Evolutionary conservation across 2,888 invertebrate genomes (phyloP).

Genomic region (Pristionchus entomophagus): DNA sequence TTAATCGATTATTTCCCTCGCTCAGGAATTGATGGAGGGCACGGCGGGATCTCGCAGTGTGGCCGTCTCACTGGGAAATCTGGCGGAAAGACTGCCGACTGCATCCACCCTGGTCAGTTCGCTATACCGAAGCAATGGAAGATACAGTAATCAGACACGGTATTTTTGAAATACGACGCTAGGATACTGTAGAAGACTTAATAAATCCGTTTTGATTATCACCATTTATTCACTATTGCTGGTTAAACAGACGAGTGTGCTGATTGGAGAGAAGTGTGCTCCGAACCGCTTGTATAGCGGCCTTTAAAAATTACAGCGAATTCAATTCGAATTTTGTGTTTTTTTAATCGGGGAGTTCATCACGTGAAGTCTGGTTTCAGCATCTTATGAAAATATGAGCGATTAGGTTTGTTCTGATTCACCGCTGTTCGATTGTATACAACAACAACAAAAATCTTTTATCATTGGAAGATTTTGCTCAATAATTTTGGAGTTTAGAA

Average conservation of each 20-base stretch:
- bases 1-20: too few species aligned
- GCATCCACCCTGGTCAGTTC: conserved; percentile 64
- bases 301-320: background rate
- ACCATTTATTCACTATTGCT: background rate
- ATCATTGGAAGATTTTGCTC: background rate
- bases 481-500: background rate
- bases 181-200: background rate
- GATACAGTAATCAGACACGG: background rate
- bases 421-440: background rate
- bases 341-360: background rate
- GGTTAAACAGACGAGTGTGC: background rate
- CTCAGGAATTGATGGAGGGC: conserved; percentile 63
- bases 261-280: background rate
- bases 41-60: conserved; percentile 62
- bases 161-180: too few species aligned
- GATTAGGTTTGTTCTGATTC: background rate
- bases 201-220: background rate
- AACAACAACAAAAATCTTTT: background rate
- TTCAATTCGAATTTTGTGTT: too few species aligned
- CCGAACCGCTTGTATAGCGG: background rate
- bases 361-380: background rate
- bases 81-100: conserved; percentile 66
- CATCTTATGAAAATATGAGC: background rate
- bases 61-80: conserved; percentile 61
- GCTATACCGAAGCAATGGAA: background rate